Conservation (phyloP, 2,113 vertebrate genomes). For the Pogonocichla stellata region DNA sequence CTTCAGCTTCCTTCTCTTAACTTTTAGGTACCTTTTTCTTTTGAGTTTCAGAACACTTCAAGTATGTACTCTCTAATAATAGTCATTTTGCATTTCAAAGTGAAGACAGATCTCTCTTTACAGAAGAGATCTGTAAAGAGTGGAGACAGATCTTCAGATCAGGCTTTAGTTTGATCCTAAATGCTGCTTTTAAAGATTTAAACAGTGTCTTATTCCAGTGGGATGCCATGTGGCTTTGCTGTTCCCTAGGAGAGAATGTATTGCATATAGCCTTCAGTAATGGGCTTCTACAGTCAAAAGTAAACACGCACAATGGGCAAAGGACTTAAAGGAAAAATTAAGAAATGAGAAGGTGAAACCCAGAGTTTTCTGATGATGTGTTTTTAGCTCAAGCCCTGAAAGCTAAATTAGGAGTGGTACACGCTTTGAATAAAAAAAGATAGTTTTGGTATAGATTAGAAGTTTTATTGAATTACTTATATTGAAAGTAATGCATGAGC, state of each 20-base stretch:
- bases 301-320: conserved; percentile 4
- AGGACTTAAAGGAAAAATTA: not conserved
- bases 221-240: not conserved
- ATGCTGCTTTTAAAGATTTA: conserved; percentile 33
- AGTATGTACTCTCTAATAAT: not conserved
- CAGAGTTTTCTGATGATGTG: not conserved
- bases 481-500: not conserved
- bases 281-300: not conserved
- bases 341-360: not conserved
- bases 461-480: not conserved
- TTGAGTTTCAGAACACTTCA: not conserved
- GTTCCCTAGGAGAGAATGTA: not conserved
- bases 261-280: not conserved
- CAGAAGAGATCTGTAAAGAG: not conserved
- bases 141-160: not conserved
- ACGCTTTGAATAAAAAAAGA: not conserved
- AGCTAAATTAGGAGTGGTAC: not conserved
- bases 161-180: not conserved
- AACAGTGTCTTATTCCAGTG: conserved; percentile 43
- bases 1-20: not conserved
- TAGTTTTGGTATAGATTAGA: not conserved
- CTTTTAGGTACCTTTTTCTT: not conserved
- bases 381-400: not conserved
- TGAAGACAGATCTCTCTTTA: not conserved
- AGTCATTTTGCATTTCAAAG: not conserved